These are phyloP conservation scores for Halcyon leucocephala DNA, from an alignment of 2,797 vertebrate species.

Conservation along the genomic window DNA sequence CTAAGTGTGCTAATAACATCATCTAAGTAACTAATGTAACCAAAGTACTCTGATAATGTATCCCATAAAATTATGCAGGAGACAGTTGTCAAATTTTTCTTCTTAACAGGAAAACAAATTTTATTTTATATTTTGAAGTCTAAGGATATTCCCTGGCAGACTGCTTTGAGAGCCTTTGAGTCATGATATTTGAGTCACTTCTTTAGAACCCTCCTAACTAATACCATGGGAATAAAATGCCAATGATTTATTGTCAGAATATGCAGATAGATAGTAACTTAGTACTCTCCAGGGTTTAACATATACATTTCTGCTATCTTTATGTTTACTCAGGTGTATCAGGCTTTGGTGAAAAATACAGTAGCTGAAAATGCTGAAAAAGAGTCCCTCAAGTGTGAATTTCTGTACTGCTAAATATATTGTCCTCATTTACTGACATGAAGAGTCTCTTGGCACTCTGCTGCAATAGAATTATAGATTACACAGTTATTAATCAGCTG, in stretches of 20 bases:
- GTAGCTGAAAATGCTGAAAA: neutral
- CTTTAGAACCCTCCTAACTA: neutral
- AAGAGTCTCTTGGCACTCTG: neutral
- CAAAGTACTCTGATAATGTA: neutral
- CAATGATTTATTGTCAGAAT: neutral
- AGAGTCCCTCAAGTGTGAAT: neutral
- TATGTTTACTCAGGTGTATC: neutral
- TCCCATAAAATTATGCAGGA: neutral
- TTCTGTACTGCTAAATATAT: conserved; percentile 23
- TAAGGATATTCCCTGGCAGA: neutral
- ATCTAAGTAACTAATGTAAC: neutral
- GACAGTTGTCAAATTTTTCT: neutral
- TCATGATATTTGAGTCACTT: neutral
- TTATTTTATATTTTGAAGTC: neutral
- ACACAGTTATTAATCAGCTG: conserved; percentile 43
- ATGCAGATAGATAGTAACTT: neutral
- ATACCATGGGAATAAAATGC: neutral
- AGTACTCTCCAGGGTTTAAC: neutral
- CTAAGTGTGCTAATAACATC: neutral
- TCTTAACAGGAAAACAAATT: neutral
- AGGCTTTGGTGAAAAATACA: neutral
- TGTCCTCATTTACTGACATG: conserved; percentile 17
- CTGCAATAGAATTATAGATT: conserved; percentile 10
- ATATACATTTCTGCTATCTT: neutral
- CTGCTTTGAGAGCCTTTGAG: neutral